Conservation (phyloP, 2,797 vertebrate species). For the Caiman crocodilus region DNA sequence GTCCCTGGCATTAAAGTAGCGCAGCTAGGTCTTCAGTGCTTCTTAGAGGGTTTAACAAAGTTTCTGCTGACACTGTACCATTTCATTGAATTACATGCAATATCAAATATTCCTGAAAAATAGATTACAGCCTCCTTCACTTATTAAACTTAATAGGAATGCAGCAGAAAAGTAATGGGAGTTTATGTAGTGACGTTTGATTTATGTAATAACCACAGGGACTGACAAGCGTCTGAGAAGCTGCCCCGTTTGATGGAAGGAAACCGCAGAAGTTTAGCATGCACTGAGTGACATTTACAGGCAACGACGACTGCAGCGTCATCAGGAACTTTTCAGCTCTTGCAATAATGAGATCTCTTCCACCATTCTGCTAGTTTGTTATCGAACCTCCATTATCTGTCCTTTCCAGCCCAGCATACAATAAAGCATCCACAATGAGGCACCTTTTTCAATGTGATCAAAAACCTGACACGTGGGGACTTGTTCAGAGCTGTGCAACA, state of each 20-base stretch:
- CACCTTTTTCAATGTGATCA: conserved; percentile 30
- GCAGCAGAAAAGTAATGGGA: conserved; percentile 33
- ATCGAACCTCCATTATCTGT: conserved; percentile 51
- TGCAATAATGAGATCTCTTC: conserved; percentile 39
- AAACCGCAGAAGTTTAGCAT: conserved; percentile 41
- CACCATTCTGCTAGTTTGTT: conserved; percentile 30
- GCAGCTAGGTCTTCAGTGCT: neutral
- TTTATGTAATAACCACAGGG: conserved; percentile 59
- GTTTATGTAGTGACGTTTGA: conserved; percentile 43
- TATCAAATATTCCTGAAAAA: neutral
- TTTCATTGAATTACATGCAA: neutral
- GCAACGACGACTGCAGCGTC: conserved; percentile 30
- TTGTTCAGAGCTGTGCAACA: neutral
- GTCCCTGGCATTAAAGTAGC: rapidly evolving
- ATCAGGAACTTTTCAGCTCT: conserved; percentile 24
- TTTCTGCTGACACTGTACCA: neutral
- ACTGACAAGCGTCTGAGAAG: conserved; percentile 52
- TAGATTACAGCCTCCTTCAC: conserved; percentile 6
- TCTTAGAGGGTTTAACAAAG: neutral
- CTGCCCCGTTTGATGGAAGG: neutral
- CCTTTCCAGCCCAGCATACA: conserved; percentile 41
- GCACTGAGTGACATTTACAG: conserved; percentile 46
- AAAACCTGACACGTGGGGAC: conserved; percentile 22
- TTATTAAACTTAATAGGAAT: conserved; percentile 31
- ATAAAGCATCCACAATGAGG: conserved; percentile 40